Evolutionary conservation across 2,797 vertebrate species (phyloP), one percentile per base, ranked within the genome.

Genomic region (Luscinia megarhynchos): DNA sequence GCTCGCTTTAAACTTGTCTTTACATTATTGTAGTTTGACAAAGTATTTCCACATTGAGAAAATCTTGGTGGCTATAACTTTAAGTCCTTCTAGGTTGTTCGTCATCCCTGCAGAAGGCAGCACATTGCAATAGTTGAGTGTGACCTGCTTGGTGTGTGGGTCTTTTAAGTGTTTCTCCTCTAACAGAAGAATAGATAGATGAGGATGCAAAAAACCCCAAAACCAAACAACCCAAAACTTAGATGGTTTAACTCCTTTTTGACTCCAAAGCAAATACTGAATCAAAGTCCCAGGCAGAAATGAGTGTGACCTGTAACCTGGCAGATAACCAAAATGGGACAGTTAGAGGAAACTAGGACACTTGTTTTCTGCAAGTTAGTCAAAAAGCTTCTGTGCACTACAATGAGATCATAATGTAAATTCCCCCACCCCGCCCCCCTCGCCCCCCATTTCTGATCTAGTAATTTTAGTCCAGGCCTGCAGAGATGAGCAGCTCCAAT

Each of bases 401-500:
- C 87, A 95, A 95, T 68, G 76, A 75, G 89, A 93, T 87, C 69
- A 66, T 89, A 72, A 62, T 1, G 2, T 89, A 94, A 87, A 41
- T 62, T 63, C 9, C 20, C 41, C 38, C 19, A 5, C 36, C 50
- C 29, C 30, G 3, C 19, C 36, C 29, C 24, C 61, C 51, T 63
- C 4, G 13, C 41, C 45, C 68, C 76, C 53, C 68, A 84, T 94
- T 95, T 96, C 76, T 88, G 79, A 86, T 92, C 69, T 59, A 87
- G 80, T 91, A 90, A 94, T 96, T 95, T 95, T 91, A 92, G 73
- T 83, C 73, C 3, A 53, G 82, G 89, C 76, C 84, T 94, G 96
- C 73, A 81, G 94, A 97, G 89, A 76, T 94, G 69, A 89, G 88
- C 86, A 90, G 88, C 90, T 77, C 58, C 72, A 79, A 54, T 97